These are phyloP conservation scores for Acrossocheilus wenchowensis DNA, from an alignment of 2,797 vertebrate genomes.

Conservation along the genomic window DNA sequence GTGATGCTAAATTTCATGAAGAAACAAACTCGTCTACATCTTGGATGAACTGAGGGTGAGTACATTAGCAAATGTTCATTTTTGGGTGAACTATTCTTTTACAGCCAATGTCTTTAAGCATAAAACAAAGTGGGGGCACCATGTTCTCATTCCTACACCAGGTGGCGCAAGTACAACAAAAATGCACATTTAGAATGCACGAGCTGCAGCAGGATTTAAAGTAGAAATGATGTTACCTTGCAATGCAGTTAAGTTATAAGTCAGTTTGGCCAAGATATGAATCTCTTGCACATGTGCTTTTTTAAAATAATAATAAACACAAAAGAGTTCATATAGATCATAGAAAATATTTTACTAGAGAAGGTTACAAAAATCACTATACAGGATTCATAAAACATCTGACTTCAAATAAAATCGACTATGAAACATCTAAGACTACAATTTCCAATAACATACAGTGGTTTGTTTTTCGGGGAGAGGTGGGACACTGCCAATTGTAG, in stretches of 20 bases:
- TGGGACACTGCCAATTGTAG: constrained; percentile 88
- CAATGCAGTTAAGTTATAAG: not conserved
- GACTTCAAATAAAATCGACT: constrained; percentile 79
- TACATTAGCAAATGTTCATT: not conserved
- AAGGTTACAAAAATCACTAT: constrained; percentile 98
- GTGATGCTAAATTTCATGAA: not conserved
- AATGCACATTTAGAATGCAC: not conserved
- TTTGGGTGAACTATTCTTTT: not conserved
- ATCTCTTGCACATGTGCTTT: not conserved
- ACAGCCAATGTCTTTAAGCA: not conserved
- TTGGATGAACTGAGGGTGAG: not conserved
- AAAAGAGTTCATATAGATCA: constrained; percentile 91
- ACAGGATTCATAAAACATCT: constrained; percentile 83
- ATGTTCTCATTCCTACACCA: not conserved
- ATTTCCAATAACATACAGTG: constrained; percentile 83
- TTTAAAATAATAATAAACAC: constrained; percentile 76
- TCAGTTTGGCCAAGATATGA: not conserved
- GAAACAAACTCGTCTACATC: not conserved
- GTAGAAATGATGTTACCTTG: not conserved
- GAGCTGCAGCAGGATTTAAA: not conserved
- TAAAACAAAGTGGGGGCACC: not conserved
- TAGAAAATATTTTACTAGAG: constrained; percentile 99
- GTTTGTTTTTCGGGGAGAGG: constrained; percentile 67
- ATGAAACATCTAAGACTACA: constrained; percentile 84
- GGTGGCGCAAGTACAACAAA: constrained; percentile 13